Evolutionary conservation across 2,888 invertebrate species (phyloP).

Genomic region (Tipula unca): DNA sequence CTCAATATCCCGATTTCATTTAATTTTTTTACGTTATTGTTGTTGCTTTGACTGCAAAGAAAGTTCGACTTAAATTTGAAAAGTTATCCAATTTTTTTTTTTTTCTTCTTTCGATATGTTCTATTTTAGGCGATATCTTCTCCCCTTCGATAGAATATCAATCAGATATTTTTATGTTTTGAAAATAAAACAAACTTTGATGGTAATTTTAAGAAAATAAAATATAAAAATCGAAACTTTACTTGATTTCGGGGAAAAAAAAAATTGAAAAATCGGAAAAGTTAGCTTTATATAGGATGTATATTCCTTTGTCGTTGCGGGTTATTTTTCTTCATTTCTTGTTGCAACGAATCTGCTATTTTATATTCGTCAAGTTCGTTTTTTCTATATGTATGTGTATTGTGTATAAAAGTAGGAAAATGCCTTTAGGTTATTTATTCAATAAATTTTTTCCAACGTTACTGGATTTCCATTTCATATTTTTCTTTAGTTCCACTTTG

Average conservation of each 20-base stretch:
- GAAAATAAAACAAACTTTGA: background rate
- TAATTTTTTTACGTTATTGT: background rate
- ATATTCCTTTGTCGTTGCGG: background rate
- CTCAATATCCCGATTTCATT: background rate
- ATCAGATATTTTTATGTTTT: constrained; percentile 8
- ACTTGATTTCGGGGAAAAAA: background rate
- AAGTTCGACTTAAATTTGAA: constrained; percentile 14
- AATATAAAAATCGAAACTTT: background rate
- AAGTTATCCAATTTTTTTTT: background rate
- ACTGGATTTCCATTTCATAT: background rate
- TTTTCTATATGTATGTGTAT: no score
- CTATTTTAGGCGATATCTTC: background rate
- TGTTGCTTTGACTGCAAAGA: background rate
- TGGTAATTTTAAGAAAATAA: background rate
- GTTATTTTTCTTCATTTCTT: background rate
- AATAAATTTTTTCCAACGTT: background rate
- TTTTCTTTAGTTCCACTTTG: background rate
- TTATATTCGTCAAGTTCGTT: background rate
- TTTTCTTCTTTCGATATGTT: background rate
- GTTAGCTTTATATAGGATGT: background rate
- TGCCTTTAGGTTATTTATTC: constrained; percentile 8
- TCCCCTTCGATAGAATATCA: background rate
- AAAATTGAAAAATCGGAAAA: background rate
- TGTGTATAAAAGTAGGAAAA: background rate
- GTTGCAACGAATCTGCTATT: background rate